A percentile compares a stretch with the other conserved stretches of the same genome.
Conservation (phyloP, 2,797 vertebrate species). For the Clarias fuscus region DNA sequence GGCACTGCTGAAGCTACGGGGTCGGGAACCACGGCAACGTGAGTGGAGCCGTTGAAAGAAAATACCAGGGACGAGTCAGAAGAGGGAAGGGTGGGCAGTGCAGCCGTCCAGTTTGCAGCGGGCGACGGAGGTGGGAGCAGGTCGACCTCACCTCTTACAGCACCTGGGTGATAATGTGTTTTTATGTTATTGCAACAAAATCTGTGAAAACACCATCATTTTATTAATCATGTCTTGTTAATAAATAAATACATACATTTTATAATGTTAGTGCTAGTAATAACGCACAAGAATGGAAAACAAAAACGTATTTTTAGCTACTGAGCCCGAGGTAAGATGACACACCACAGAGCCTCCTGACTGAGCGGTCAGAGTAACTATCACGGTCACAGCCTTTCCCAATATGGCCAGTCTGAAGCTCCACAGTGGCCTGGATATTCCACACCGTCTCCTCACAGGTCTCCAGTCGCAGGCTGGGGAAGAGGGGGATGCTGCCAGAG, state of each 20-base stretch:
- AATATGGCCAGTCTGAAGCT: constrained; percentile 96
- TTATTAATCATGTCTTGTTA: too few relatives aligned
- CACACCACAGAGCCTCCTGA: constrained; percentile 93
- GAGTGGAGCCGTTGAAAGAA: constrained; percentile 93
- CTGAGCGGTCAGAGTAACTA: constrained; percentile 94
- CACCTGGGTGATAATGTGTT: constrained; percentile 73
- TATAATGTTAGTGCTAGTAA: background rate
- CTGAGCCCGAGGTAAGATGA: background rate
- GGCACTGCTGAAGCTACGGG: constrained; percentile 82
- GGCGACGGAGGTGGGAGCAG: constrained; percentile 90
- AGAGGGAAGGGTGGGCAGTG: constrained; percentile 91
- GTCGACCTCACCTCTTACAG: constrained; percentile 92
- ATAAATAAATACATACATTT: background rate
- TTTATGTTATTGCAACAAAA: background rate
- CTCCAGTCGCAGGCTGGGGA: constrained; percentile 92
- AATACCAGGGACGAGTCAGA: constrained; percentile 97
- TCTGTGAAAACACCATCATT: background rate
- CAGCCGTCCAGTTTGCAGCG: constrained; percentile 88
- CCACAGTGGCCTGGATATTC: constrained; percentile 97
- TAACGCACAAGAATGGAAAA: background rate
- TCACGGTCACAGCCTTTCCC: constrained; percentile 98
- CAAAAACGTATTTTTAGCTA: background rate
- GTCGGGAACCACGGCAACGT: constrained; percentile 89
- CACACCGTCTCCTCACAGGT: constrained; percentile 95
- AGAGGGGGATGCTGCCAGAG: constrained; percentile 88